Evolutionary conservation across 1,140 invertebrate species (phyloP).

Genomic region (Euwallacea fornicatus): DNA sequence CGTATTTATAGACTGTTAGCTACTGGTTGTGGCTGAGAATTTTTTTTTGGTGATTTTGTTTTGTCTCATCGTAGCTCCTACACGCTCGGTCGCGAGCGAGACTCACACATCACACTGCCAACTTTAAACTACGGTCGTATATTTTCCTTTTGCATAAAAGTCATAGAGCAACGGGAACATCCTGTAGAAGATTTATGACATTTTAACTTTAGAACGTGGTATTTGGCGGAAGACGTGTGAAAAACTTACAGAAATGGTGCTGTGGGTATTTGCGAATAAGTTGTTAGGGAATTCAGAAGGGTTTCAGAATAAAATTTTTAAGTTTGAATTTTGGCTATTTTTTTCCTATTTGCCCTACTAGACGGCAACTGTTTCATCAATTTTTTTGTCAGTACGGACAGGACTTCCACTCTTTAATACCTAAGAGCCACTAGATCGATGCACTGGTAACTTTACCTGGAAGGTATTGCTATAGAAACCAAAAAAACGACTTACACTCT

Average conservation of each 20-base stretch:
- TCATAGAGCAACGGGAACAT: constrained; percentile 1
- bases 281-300: neutral
- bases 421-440: no score
- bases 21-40: no score
- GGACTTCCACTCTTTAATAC: no score
- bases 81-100: neutral
- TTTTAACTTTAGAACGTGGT: neutral
- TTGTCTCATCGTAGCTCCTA: constrained; percentile 12
- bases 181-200: constrained; percentile 21
- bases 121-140: constrained; percentile 14
- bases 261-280: neutral
- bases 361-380: no score
- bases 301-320: no score
- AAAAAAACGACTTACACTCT: no score
- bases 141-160: constrained; percentile 9
- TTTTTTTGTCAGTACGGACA: no score
- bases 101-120: constrained; percentile 3
- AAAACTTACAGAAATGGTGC: neutral
- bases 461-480: no score
- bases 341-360: no score
- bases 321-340: no score
- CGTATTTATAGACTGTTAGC: constrained; percentile 26
- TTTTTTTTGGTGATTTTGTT: constrained; percentile 16
- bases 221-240: neutral
- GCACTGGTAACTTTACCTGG: no score